These are phyloP conservation scores for Heteropelma amictum DNA, from an alignment of 2,888 invertebrate species.

Conservation along the genomic window DNA sequence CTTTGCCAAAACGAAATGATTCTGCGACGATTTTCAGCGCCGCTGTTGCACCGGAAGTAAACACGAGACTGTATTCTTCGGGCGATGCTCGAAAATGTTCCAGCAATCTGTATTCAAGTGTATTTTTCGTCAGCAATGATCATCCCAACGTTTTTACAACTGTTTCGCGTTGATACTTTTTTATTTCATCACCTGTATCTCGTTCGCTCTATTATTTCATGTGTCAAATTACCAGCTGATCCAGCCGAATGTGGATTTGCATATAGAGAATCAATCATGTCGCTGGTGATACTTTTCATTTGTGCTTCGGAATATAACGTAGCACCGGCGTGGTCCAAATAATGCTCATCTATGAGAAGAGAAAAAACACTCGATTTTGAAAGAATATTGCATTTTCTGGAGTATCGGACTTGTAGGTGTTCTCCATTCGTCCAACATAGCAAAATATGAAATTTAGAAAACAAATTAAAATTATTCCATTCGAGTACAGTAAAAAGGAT, in stretches of 20 bases:
- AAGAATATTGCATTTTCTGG: no score
- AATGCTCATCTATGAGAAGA: slow-evolving; percentile 82
- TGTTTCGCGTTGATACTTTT: neutral
- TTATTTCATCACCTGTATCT: slow-evolving; percentile 82
- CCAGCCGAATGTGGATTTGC: slow-evolving; percentile 93
- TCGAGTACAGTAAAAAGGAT: no score
- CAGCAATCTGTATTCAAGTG: slow-evolving; percentile 82
- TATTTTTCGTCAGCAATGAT: neutral
- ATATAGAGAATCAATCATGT: slow-evolving; percentile 86
- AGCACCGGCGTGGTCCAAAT: slow-evolving; percentile 94
- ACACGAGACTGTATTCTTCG: slow-evolving; percentile 91
- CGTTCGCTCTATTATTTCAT: slow-evolving; percentile 90
- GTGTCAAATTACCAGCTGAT: slow-evolving; percentile 87
- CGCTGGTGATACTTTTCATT: slow-evolving; percentile 82
- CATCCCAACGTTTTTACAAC: no score
- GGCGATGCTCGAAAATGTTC: slow-evolving; percentile 89
- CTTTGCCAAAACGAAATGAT: slow-evolving; percentile 84
- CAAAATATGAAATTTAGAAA: no score
- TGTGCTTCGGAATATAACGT: slow-evolving; percentile 89
- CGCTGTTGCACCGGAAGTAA: slow-evolving; percentile 96
- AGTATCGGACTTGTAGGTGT: neutral
- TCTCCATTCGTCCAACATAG: neutral
- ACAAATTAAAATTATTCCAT: no score
- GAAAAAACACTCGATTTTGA: no score
- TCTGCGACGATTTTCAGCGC: slow-evolving; percentile 91